Evolutionary conservation across 2,888 invertebrate genomes (phyloP).

Genomic region (Notocelia uddmanniana): DNA sequence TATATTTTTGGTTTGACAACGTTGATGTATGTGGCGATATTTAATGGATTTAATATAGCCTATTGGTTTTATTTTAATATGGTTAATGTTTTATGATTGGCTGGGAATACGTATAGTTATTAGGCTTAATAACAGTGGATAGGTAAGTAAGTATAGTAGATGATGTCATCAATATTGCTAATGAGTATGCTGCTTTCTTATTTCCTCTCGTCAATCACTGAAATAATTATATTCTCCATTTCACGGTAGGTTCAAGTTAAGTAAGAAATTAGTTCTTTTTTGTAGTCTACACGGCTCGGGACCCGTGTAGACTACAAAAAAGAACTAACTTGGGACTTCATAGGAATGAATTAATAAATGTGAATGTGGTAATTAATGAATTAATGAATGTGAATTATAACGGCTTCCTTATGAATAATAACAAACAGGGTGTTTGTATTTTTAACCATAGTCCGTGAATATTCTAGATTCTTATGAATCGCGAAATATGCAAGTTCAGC

Average conservation of each 20-base stretch:
- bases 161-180: background rate
- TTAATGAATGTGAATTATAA: background rate
- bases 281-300: background rate
- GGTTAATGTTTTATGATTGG: background rate
- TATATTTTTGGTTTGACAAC: constrained; percentile 21
- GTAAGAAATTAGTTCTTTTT: background rate
- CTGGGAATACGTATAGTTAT: background rate
- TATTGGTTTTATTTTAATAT: constrained; percentile 1
- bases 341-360: background rate
- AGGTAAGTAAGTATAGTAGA: background rate
- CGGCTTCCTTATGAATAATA: background rate
- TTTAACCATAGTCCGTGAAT: too few relatives aligned
- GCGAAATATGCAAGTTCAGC: background rate
- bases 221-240: background rate
- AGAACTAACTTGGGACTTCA: too few relatives aligned
- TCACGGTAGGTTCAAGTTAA: background rate
- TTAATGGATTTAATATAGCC: background rate
- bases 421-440: too few relatives aligned
- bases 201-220: background rate
- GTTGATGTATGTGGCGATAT: constrained; percentile 31
- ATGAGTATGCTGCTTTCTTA: constrained; percentile 1
- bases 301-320: too few relatives aligned
- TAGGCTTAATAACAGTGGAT: background rate
- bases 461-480: background rate
- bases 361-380: too few relatives aligned